These are phyloP conservation scores for Pardalotus punctatus DNA, from an alignment of 2,113 vertebrate genomes.

Conservation along the genomic window DNA sequence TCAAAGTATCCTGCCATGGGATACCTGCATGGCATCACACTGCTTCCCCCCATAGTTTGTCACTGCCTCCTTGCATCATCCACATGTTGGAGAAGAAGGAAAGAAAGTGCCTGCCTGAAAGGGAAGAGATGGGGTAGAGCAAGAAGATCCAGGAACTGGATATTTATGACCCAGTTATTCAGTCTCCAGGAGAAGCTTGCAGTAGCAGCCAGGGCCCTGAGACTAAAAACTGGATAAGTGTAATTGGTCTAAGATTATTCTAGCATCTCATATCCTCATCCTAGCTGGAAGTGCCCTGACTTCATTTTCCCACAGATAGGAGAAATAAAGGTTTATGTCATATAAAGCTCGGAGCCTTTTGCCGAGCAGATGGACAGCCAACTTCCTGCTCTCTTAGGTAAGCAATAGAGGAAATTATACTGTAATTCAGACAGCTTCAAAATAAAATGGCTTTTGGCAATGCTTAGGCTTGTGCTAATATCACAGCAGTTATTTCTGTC, in stretches of 20 bases:
- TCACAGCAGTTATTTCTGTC: conserved; percentile 36
- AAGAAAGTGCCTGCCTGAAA: neutral
- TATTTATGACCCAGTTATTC: neutral
- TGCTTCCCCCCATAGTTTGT: neutral
- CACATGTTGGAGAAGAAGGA: neutral
- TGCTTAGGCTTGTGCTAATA: neutral
- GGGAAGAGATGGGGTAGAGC: neutral
- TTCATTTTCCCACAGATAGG: conserved; percentile 7
- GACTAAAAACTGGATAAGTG: neutral
- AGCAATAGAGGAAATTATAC: conserved; percentile 46
- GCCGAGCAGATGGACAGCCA: neutral
- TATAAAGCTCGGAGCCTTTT: neutral
- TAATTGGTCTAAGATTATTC: neutral
- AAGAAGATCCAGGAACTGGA: neutral
- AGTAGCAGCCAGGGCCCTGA: neutral
- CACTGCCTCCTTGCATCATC: neutral
- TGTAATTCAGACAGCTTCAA: conserved; percentile 6
- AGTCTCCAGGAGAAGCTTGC: neutral
- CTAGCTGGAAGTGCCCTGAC: neutral
- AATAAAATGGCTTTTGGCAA: conserved; percentile 38
- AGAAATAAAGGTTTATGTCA: neutral
- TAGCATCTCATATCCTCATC: neutral
- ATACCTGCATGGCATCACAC: neutral
- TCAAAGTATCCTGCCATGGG: neutral
- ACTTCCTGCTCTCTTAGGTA: conserved; percentile 31